Base-by-base conservation (phyloP, 2,113 vertebrate species). In the Nycticebus coucang region DNA sequence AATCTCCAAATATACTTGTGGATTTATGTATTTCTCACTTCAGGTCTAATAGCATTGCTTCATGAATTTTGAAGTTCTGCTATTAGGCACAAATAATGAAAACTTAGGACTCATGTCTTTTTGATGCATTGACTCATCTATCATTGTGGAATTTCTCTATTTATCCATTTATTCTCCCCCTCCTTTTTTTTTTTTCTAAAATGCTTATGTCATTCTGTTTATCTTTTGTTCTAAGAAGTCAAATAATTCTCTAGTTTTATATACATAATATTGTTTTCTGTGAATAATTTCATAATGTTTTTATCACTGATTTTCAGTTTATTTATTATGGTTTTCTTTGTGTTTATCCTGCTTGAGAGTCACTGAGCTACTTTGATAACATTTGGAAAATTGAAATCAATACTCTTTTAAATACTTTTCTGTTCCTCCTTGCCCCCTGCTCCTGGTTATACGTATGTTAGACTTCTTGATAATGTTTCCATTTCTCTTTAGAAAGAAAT, bases 401-500 rank as follows among this genome's bases (percentile, higher is more conserved):
- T 64, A 69, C 78, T 87, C 69, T 15, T 82, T 75, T n/a, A 66
- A 74, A n/a, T 83, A 75, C 26, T 87, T 91, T 92, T 69, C n/a
- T 33, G 12, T 75, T 33, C 78, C 35, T 11, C n/a, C 81, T 84
- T 17, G 7, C n/a, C 4, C 7, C 4, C 0, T 14, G 1, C n/a
- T 83, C 53, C 37, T 80, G 55, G 79, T 92, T 57, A 66, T 55
- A 57, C 10, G 2, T 82, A 28, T 55, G 17, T 82, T 68, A 79
- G 81, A 75, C 69, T 84, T 41, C n/a, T 75, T 93, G 35, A 69
- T 62, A 80, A 45, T 64, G 30, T 22, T 72, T 15, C 9, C 0
- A 86, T 87, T 93, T 60, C 26, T 57, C 88, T 97, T 79, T 78
- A 17, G 37, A 84, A 94, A 81, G 24, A 10, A 45, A 57, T 71